Evolutionary conservation across 1,140 invertebrate genomes (phyloP), one percentile per base, ranked within the genome.

Genomic region (Akabosia matsudoensis): DNA sequence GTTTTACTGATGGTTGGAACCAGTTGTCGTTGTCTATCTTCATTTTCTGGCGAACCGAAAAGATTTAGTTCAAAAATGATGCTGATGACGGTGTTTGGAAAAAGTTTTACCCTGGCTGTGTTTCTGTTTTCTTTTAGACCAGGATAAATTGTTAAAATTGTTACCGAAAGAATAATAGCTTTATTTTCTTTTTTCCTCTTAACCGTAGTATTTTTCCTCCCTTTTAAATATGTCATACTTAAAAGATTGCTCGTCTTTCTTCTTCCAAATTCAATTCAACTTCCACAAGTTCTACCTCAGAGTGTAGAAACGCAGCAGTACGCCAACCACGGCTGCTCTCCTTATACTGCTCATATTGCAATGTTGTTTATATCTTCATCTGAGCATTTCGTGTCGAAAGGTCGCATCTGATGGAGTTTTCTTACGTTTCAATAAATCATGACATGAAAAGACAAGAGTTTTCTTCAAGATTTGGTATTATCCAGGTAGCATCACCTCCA

Each of bases 351-450:
- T 2, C 7, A 7, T 4, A 30, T 28, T 30, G 13, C 26, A 31
- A 67, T 30, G 61, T 67, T 67, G 61, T 67, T 67, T 67, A 67
- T 67, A 67, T 31, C 28, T 30, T 67, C 26, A 3, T 67, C 26
- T 24, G 1, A 30, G 13, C 24, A 30, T 67, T 67, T 31, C 30
- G 61, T 67, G 61, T 28, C 61, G 61, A 31, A 67, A 31, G 61
- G 24, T 67, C 61, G 54, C 54, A 30, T 67, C 61, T 31, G 30
- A 67, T 67, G 26, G 61, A 30, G 26, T n/a, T 67, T 73, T 74
- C 51, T 37, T 74, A 76, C 71, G 37, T 70, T 70, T 74, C 75
- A 51, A 80, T 80, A 80, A 80, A 80, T 80, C 79, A 80, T 80
- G 54, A 56, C 54, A 74, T 78, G 76, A 76, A 79, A 67, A 70